A percentile compares a stretch with the other conserved stretches of the same genome.
phyloP scores from a whole-genome alignment of 2,888 invertebrate species.

The Drosophila affinis region DNA sequence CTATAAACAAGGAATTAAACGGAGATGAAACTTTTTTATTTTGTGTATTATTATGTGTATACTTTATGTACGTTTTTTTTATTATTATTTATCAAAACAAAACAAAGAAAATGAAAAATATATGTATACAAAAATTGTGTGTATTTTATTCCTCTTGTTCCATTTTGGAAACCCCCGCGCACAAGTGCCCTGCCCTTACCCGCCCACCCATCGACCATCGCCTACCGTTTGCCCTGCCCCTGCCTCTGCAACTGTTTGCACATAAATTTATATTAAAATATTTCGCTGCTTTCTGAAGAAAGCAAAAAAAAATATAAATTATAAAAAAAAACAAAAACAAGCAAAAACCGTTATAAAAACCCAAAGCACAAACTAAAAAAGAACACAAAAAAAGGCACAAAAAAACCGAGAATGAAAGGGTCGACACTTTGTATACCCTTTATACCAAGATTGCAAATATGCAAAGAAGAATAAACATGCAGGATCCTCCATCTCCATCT shows the following conservation, averaged over 20 bases:
- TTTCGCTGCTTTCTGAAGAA: constrained; percentile 49
- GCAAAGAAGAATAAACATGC: too few species aligned
- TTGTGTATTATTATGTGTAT: constrained; percentile 1
- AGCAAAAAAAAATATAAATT: constrained; percentile 44
- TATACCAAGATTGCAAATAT: too few species aligned
- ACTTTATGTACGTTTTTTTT: constrained; percentile 5
- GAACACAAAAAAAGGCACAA: constrained; percentile 35
- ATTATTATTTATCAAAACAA: constrained; percentile 21
- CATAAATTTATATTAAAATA: constrained; percentile 77
- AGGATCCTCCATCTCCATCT: too few species aligned
- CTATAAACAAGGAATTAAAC: constrained; percentile 30
- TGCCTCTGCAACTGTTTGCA: constrained; percentile 42
- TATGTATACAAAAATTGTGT: constrained; percentile 30
- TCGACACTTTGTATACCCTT: not conserved
- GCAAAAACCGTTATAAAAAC: constrained; percentile 33
- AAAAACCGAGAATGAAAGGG: constrained; percentile 11
- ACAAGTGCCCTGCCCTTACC: constrained; percentile 13
- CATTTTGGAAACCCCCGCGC: constrained; percentile 40
- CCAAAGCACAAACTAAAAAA: constrained; percentile 38
- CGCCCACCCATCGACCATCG: not conserved
- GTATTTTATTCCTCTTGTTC: constrained; percentile 38
- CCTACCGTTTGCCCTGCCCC: constrained; percentile 28
- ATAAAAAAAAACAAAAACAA: constrained; percentile 22
- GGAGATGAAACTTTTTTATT: constrained; percentile 31
- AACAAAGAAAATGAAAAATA: constrained; percentile 1